Conservation (phyloP, 1,140 invertebrate species). For the Augochlora pura region DNA sequence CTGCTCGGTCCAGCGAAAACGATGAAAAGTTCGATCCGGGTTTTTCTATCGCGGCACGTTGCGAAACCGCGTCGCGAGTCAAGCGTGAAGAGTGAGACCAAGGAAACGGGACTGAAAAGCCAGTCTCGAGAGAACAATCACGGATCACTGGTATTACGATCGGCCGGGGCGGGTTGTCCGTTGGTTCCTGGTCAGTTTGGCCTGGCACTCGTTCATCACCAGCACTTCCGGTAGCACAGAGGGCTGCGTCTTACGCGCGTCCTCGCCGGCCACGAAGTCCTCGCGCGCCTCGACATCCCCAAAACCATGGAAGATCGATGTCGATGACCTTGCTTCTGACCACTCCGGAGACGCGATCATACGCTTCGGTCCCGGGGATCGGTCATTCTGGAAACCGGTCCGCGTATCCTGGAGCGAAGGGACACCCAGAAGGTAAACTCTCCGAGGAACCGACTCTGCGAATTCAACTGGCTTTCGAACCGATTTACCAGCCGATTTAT, state of each 20-base stretch:
- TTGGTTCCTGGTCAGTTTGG: conserved; percentile 24
- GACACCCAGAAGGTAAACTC: no score
- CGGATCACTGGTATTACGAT: neutral
- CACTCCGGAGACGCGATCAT: neutral
- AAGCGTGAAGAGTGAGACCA: neutral
- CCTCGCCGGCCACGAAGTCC: conserved; percentile 54
- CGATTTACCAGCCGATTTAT: no score
- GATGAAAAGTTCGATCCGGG: neutral
- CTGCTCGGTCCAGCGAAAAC: neutral
- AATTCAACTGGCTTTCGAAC: no score
- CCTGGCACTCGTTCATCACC: conserved; percentile 43
- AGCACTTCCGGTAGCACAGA: conserved; percentile 41
- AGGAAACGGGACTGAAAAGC: neutral
- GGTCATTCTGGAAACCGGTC: neutral
- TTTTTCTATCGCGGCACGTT: neutral
- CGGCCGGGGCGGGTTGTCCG: neutral
- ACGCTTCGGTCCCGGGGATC: no score
- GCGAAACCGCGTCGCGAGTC: neutral
- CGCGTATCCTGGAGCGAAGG: no score
- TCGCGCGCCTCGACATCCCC: conserved; percentile 58
- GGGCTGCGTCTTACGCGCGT: conserved; percentile 52
- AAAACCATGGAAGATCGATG: conserved; percentile 9
- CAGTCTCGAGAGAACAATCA: neutral
- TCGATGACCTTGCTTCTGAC: neutral
- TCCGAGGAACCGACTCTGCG: no score